These are phyloP conservation scores for Bufotes viridis DNA, from an alignment of 2,797 vertebrate species.

Conservation along the genomic window DNA sequence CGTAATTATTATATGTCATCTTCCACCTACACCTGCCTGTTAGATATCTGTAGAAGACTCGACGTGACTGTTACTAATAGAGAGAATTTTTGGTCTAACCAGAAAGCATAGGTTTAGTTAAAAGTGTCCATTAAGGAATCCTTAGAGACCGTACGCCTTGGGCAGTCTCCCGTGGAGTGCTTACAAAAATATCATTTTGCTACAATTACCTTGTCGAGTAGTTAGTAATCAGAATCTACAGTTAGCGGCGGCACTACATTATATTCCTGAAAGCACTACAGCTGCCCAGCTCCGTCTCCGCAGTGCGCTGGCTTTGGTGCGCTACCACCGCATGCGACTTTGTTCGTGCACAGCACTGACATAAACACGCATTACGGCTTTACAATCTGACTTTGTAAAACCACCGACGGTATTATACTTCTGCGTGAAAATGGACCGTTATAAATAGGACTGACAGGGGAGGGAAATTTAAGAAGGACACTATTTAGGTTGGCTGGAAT, in stretches of 20 bases:
- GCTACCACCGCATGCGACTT: neutral
- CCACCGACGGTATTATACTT: conserved; percentile 34
- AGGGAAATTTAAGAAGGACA: neutral
- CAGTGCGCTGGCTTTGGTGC: conserved; percentile 6
- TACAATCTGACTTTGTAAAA: conserved; percentile 54
- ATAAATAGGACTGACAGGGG: conserved; percentile 41
- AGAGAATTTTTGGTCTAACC: conserved; percentile 60
- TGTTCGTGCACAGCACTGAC: conserved; percentile 10
- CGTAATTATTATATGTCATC: conserved; percentile 72
- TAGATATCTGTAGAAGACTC: conserved; percentile 51
- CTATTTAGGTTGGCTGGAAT: conserved; percentile 1
- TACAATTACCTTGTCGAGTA: conserved; percentile 67
- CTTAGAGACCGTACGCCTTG: conserved; percentile 63
- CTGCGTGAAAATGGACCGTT: conserved; percentile 3
- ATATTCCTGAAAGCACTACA: conserved; percentile 65
- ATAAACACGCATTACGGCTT: conserved; percentile 50
- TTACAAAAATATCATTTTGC: conserved; percentile 68
- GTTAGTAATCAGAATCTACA: conserved; percentile 50
- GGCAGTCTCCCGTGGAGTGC: conserved; percentile 65
- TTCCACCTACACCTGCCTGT: conserved; percentile 62
- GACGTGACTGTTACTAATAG: conserved; percentile 60
- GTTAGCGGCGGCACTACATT: conserved; percentile 62
- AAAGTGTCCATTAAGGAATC: conserved; percentile 67
- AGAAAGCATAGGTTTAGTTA: conserved; percentile 61
- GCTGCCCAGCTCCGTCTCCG: conserved; percentile 12